A percentile compares a stretch with the other conserved stretches of the same genome.
Evolutionary conservation across 2,113 vertebrate genomes (phyloP).

Genomic region (Cyrtonyx montezumae): DNA sequence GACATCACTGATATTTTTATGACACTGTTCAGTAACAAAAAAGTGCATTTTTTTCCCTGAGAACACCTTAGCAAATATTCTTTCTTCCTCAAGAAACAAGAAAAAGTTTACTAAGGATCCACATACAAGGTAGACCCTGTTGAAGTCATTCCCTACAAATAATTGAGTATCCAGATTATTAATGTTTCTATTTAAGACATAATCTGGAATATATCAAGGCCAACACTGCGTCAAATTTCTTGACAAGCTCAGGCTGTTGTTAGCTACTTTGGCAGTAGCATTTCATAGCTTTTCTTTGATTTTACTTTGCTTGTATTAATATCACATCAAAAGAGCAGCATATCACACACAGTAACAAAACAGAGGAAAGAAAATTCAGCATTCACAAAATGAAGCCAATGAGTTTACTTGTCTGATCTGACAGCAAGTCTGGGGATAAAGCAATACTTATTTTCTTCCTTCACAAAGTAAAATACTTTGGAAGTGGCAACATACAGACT

Average conservation of each 20-base stretch:
- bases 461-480: not conserved
- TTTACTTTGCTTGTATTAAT: not conserved
- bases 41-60: not conserved
- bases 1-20: conserved; percentile 63
- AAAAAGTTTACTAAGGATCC: not conserved
- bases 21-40: conserved; percentile 40
- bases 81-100: not conserved
- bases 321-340: not conserved
- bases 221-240: conserved; percentile 14
- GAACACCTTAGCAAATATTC: not conserved
- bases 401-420: not conserved
- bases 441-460: not conserved
- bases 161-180: conserved; percentile 36
- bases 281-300: not conserved
- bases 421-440: not conserved
- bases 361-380: not conserved
- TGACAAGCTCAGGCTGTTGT: not conserved
- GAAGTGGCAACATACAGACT: not conserved
- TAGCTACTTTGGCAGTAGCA: not conserved
- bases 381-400: not conserved
- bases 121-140: not conserved
- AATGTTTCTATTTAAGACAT: not conserved
- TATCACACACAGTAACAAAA: not conserved
- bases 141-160: not conserved
- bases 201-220: conserved; percentile 45